phyloP scores from a whole-genome alignment of 30 jellyfish, hydroid and myxozoan genomes.

The Catostylus mosaicus region DNA sequence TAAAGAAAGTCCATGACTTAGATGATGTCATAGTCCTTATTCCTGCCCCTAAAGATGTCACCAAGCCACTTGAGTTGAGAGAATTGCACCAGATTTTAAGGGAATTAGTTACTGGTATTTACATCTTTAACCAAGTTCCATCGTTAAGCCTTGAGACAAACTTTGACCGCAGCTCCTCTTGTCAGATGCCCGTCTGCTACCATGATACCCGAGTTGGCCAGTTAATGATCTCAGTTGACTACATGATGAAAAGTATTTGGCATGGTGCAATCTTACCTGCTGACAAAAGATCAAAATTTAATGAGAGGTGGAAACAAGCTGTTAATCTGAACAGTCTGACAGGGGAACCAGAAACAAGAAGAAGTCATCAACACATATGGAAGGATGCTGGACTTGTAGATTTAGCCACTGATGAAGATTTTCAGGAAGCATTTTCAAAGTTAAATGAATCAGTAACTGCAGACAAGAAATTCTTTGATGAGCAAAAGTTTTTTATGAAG shows the following conservation, averaged over 20 bases:
- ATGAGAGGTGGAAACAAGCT: conserved; percentile 76
- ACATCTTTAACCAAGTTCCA: conserved; percentile 64
- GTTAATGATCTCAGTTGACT: conserved; percentile 69
- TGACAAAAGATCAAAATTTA: conserved; percentile 57
- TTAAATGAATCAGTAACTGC: neutral
- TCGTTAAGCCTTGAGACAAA: conserved; percentile 56
- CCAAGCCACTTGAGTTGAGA: conserved; percentile 46
- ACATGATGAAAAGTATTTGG: conserved; percentile 76
- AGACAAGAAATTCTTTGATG: conserved; percentile 47
- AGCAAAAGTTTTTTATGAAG: conserved; percentile 54
- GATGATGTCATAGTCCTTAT: conserved; percentile 26
- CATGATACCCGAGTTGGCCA: conserved; percentile 81
- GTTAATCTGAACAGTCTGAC: conserved; percentile 64
- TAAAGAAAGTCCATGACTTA: conserved; percentile 24
- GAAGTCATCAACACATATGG: conserved; percentile 81
- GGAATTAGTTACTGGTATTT: conserved; percentile 68
- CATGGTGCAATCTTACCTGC: conserved; percentile 63
- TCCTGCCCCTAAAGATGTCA: conserved; percentile 55
- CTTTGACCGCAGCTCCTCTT: conserved; percentile 56
- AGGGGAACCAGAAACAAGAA: conserved; percentile 75
- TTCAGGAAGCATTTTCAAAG: conserved; percentile 32
- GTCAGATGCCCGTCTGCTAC: conserved; percentile 71
- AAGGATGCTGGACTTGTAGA: conserved; percentile 78
- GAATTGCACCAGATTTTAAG: conserved; percentile 75
- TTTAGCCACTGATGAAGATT: conserved; percentile 51